Percentiles rank a stretch among this genome's conserved stretches.
Conservation (phyloP, 2,797 vertebrate species). For the Neomorphus geoffroyi region DNA sequence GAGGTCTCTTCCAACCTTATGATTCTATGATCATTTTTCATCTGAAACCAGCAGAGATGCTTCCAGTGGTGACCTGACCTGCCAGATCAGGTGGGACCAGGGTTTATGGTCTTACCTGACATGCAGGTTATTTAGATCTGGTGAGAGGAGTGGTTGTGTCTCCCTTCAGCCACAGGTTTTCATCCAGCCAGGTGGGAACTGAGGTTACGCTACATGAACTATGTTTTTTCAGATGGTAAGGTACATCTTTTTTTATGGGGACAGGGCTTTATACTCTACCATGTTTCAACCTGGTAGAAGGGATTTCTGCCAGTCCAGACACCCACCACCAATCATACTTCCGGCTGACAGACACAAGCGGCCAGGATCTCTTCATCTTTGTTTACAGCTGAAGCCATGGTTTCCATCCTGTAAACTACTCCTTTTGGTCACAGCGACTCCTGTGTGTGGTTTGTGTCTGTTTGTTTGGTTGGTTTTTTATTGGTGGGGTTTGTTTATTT, state of each 20-base stretch:
- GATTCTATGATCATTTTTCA: too few species aligned
- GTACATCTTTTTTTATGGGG: not conserved
- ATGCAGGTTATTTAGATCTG: not conserved
- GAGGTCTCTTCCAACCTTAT: too few species aligned
- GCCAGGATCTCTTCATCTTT: not conserved
- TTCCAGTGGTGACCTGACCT: not conserved
- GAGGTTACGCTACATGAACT: not conserved
- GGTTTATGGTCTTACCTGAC: rapidly evolving
- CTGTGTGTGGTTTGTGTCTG: not conserved
- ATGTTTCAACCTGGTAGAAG: not conserved
- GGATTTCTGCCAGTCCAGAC: not conserved
- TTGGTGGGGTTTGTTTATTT: not conserved
- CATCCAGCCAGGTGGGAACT: not conserved
- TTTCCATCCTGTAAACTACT: not conserved
- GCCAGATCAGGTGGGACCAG: not conserved
- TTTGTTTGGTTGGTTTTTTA: not conserved
- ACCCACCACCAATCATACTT: not conserved
- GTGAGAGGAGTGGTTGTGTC: not conserved
- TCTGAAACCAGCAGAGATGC: rapidly evolving
- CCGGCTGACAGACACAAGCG: not conserved
- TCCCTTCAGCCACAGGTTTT: not conserved
- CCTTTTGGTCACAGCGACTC: not conserved
- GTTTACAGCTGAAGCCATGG: not conserved
- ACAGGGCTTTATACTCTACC: not conserved
- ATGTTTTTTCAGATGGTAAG: rapidly evolving